Evolutionary conservation across 2,797 vertebrate genomes (phyloP).

Genomic region (Arnoldichthys spilopterus): DNA sequence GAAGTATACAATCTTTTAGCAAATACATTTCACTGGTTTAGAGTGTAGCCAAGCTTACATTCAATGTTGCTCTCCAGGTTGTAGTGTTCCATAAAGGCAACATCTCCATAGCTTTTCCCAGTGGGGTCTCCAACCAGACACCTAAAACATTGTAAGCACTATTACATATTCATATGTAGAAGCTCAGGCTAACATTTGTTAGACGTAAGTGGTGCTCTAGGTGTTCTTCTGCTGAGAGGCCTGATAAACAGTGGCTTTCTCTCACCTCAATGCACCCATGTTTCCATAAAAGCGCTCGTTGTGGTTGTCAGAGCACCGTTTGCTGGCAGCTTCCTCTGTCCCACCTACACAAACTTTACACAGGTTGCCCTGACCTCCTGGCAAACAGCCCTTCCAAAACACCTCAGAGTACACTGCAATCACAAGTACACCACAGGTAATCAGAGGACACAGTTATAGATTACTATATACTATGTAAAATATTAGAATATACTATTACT

Average conservation of each 20-base stretch:
- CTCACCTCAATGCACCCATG: constrained; percentile 87
- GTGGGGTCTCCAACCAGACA: constrained; percentile 88
- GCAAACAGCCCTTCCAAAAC: constrained; percentile 93
- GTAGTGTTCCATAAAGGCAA: constrained; percentile 89
- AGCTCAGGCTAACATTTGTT: not conserved
- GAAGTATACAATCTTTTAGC: not conserved
- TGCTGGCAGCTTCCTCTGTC: constrained; percentile 78
- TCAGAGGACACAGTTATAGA: constrained; percentile 5
- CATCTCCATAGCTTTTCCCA: constrained; percentile 89
- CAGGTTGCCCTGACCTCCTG: constrained; percentile 82
- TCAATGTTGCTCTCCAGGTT: constrained; percentile 85
- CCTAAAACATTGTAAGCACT: constrained; percentile 62
- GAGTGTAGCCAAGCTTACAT: constrained; percentile 72
- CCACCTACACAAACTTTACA: constrained; percentile 92
- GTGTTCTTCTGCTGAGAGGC: not conserved
- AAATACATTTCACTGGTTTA: not conserved
- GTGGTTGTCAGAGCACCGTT: constrained; percentile 87
- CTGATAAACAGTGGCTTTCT: not conserved
- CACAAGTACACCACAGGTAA: constrained; percentile 13
- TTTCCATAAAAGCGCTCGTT: constrained; percentile 92
- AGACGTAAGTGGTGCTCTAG: not conserved
- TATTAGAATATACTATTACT: too few species aligned
- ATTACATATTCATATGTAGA: constrained; percentile 6
- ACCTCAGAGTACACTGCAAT: constrained; percentile 79
- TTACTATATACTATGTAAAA: not conserved